Percentiles rank a stretch among this genome's conserved stretches.
Conservation (phyloP, 2,888 invertebrate genomes). For the Aplocera efformata region DNA sequence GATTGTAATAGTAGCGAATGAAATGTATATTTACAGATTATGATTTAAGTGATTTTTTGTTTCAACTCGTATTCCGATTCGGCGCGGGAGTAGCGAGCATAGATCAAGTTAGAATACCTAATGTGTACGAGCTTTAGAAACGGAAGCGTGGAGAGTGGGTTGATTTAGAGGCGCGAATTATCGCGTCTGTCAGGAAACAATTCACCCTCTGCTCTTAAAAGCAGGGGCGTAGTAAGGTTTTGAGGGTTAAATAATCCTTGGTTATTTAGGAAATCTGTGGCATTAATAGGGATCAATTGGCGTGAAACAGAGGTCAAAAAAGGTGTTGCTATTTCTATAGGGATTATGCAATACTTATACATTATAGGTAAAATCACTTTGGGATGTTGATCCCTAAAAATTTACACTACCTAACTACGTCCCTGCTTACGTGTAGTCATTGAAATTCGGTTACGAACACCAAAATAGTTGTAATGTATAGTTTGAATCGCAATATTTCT, state of each 20-base stretch:
- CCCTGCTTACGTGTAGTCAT: conserved; percentile 48
- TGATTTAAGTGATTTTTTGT: background rate
- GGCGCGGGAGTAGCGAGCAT: conserved; percentile 46
- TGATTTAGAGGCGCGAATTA: conserved; percentile 17
- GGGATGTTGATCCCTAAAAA: background rate
- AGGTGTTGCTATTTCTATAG: too few relatives aligned
- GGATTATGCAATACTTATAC: too few relatives aligned
- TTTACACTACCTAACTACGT: conserved; percentile 1
- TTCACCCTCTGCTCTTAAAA: conserved; percentile 37
- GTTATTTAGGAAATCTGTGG: too few relatives aligned
- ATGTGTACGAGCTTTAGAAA: conserved; percentile 62
- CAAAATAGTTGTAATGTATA: conserved; percentile 73
- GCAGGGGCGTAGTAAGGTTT: conserved; percentile 16
- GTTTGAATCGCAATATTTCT: conserved; percentile 65
- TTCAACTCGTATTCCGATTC: conserved; percentile 12
- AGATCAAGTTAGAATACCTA: conserved; percentile 62
- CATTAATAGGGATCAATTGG: too few relatives aligned
- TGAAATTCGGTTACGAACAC: conserved; percentile 68
- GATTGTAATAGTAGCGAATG: background rate
- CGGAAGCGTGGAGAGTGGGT: conserved; percentile 35
- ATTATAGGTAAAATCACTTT: too few relatives aligned
- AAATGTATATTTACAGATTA: too few relatives aligned
- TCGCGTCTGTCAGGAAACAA: conserved; percentile 22
- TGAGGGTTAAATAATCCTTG: too few relatives aligned
- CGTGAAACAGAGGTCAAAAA: too few relatives aligned